Conservation (phyloP, 2,888 invertebrate species). For the Syritta pipiens region DNA sequence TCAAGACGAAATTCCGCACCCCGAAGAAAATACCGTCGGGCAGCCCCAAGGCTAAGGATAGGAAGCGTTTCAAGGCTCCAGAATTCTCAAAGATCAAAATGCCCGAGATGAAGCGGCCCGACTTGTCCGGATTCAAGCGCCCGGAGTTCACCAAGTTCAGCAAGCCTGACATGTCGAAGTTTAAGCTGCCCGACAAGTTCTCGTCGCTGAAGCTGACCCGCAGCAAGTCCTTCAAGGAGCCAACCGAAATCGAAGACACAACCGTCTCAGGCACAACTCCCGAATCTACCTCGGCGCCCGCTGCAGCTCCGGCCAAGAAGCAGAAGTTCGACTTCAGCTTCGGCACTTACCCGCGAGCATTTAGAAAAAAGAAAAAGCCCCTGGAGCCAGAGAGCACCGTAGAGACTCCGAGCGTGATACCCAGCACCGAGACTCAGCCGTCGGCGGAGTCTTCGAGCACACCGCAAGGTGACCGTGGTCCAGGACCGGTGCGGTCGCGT, state of each 20-base stretch:
- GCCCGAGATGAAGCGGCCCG: constrained; percentile 77
- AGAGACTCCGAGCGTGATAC: constrained; percentile 76
- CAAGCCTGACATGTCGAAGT: constrained; percentile 83
- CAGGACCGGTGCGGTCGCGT: constrained; percentile 80
- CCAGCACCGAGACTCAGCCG: constrained; percentile 82
- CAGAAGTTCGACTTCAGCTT: constrained; percentile 86
- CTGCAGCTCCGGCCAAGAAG: constrained; percentile 81
- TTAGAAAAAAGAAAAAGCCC: constrained; percentile 77
- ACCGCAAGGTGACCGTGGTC: constrained; percentile 81
- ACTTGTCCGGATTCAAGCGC: constrained; percentile 70
- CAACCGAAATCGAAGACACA: constrained; percentile 67
- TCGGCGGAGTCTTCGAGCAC: constrained; percentile 85
- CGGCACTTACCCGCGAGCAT: constrained; percentile 88
- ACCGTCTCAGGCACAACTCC: constrained; percentile 74
- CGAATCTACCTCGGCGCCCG: constrained; percentile 80
- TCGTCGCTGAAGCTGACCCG: constrained; percentile 82
- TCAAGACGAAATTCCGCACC: constrained; percentile 84
- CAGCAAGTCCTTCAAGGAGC: constrained; percentile 78
- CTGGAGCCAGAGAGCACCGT: constrained; percentile 71
- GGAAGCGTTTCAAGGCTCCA: constrained; percentile 77
- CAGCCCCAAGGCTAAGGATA: constrained; percentile 77
- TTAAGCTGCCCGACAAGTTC: constrained; percentile 83
- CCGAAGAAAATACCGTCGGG: constrained; percentile 74
- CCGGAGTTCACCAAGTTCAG: constrained; percentile 81
- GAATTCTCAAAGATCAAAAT: constrained; percentile 79